Evolutionary conservation across 2,113 vertebrate genomes (phyloP).

Genomic region (Trogon surrucura): DNA sequence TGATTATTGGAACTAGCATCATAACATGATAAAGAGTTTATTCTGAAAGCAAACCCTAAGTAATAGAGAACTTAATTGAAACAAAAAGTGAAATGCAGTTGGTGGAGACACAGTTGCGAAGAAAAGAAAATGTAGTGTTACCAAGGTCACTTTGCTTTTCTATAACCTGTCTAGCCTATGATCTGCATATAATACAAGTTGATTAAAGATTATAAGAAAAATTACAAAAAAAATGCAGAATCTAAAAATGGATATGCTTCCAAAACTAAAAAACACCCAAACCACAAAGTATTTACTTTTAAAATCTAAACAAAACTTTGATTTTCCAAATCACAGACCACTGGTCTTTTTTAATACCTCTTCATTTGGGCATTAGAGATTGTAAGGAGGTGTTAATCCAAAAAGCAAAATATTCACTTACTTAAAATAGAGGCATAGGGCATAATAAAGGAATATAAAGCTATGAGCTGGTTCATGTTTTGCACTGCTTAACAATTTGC

Average conservation of each 20-base stretch:
- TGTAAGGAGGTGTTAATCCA: not conserved
- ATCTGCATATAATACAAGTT: not conserved
- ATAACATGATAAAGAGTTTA: not conserved
- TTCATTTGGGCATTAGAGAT: not conserved
- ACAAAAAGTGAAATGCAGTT: not conserved
- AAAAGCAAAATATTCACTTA: not conserved
- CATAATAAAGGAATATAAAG: not conserved
- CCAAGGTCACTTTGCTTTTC: not conserved
- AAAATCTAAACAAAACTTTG: not conserved
- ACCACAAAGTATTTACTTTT: not conserved
- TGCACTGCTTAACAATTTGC: not conserved
- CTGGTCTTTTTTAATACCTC: not conserved
- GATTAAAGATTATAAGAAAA: slow-evolving; percentile 30
- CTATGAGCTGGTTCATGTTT: not conserved
- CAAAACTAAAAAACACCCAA: not conserved
- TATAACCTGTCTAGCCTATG: not conserved
- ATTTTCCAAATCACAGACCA: not conserved
- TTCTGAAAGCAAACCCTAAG: not conserved
- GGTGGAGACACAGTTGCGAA: not conserved
- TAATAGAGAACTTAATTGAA: not conserved
- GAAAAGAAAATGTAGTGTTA: not conserved
- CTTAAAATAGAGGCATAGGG: not conserved
- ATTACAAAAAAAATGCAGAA: slow-evolving; percentile 10
- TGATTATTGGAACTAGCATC: not conserved
- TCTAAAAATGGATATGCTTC: not conserved